These are phyloP conservation scores for Lates calcarifer DNA, from an alignment of 2,113 vertebrate genomes.

Conservation along the genomic window DNA sequence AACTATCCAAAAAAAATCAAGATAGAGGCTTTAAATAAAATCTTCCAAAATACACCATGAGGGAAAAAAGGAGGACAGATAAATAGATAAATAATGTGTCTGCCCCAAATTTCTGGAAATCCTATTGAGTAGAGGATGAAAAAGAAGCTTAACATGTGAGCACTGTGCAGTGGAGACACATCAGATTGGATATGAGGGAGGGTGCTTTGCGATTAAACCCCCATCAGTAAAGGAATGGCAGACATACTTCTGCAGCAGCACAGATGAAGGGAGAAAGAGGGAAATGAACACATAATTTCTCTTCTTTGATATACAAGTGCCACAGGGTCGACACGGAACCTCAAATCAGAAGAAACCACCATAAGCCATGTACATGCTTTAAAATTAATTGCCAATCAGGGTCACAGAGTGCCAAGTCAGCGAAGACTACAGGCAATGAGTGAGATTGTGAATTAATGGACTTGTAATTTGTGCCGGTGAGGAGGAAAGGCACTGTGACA, in stretches of 20 bases:
- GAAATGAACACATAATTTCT: conserved; percentile 13
- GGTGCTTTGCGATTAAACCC: conserved; percentile 46
- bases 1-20: background rate
- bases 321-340: background rate
- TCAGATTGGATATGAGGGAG: conserved; percentile 40
- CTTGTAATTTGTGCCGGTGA: conserved; percentile 59
- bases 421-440: conserved; percentile 88
- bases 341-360: conserved; percentile 23
- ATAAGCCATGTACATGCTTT: conserved; percentile 28
- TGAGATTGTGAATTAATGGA: conserved; percentile 88
- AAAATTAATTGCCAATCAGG: conserved; percentile 48
- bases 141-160: conserved; percentile 20
- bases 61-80: conserved; percentile 17
- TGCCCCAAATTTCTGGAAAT: conserved; percentile 39
- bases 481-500: conserved; percentile 34
- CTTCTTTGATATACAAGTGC: background rate
- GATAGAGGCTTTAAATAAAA: conserved; percentile 4
- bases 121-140: conserved; percentile 36
- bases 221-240: conserved; percentile 8
- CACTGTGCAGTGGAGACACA: conserved; percentile 19
- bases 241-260: background rate
- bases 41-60: background rate
- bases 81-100: background rate
- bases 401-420: conserved; percentile 44
- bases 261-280: background rate